These are phyloP conservation scores for Melipona quadrifasciata DNA, from an alignment of 1,140 invertebrate genomes.

Conservation along the genomic window DNA sequence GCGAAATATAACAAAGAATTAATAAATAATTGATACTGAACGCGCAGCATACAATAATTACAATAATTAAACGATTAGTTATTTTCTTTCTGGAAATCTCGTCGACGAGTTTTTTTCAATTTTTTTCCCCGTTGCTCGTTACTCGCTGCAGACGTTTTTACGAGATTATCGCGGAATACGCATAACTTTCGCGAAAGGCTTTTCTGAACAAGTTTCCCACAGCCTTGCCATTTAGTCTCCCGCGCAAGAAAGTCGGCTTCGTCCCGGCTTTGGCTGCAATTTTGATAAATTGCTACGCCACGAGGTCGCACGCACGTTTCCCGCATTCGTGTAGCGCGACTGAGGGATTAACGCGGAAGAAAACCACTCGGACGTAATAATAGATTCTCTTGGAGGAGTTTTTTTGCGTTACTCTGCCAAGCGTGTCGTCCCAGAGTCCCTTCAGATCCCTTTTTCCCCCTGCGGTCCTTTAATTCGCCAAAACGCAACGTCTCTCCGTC, in stretches of 20 bases:
- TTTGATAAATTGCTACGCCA: constrained; percentile 10
- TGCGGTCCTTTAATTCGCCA: not conserved
- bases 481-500: not conserved
- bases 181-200: not conserved
- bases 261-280: not conserved
- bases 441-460: not conserved
- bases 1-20: too few species aligned
- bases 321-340: not conserved
- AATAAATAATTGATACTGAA: too few species aligned
- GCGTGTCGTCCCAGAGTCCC: too few species aligned
- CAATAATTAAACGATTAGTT: not conserved
- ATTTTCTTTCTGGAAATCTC: constrained; percentile 8
- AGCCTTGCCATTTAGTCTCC: too few species aligned
- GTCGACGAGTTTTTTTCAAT: constrained; percentile 32
- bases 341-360: not conserved
- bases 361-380: not conserved
- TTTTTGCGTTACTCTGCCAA: not conserved
- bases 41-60: too few species aligned
- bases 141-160: not conserved
- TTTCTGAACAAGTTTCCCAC: not conserved
- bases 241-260: not conserved
- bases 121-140: not conserved
- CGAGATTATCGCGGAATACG: not conserved
- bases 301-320: not conserved
- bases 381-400: not conserved